These are phyloP conservation scores for Anguilla pacifica DNA, from an alignment of 2,797 vertebrate genomes.

Conservation along the genomic window DNA sequence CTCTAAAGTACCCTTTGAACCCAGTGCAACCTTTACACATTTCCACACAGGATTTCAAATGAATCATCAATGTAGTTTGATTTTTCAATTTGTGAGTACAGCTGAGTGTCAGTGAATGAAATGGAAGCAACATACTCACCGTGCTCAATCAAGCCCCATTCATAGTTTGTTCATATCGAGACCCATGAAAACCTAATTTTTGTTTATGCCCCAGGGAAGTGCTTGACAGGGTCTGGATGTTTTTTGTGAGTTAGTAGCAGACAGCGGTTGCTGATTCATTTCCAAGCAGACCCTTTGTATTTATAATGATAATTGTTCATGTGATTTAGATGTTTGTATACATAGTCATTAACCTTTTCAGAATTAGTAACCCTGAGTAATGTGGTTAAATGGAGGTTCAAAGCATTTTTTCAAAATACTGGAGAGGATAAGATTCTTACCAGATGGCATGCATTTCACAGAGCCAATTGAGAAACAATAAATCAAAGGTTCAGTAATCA, in stretches of 20 bases:
- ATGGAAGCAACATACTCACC: background rate
- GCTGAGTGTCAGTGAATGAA: background rate
- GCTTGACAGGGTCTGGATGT: background rate
- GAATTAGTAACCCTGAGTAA: conserved; percentile 18
- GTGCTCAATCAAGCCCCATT: conserved; percentile 5
- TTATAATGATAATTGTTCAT: conserved; percentile 16
- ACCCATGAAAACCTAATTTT: conserved; percentile 2
- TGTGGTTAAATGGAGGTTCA: background rate
- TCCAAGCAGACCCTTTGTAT: conserved; percentile 7
- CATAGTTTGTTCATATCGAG: background rate
- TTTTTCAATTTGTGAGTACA: background rate
- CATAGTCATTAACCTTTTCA: conserved; percentile 28
- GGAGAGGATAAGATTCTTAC: background rate
- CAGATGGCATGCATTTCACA: background rate
- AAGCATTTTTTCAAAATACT: background rate
- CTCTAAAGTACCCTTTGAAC: conserved; percentile 7
- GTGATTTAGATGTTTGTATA: conserved; percentile 7
- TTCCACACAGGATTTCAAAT: background rate
- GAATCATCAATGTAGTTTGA: background rate
- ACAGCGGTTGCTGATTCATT: conserved; percentile 10
- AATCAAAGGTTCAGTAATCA: conserved; percentile 3
- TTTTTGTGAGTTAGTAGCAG: conserved; percentile 11
- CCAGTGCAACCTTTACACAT: background rate
- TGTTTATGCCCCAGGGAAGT: conserved; percentile 21
- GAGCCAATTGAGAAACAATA: conserved; percentile 13